Percentiles rank a stretch among this genome's conserved stretches.
Evolutionary conservation across 2,888 invertebrate genomes (phyloP).

Genomic region (Lypha dubia): DNA sequence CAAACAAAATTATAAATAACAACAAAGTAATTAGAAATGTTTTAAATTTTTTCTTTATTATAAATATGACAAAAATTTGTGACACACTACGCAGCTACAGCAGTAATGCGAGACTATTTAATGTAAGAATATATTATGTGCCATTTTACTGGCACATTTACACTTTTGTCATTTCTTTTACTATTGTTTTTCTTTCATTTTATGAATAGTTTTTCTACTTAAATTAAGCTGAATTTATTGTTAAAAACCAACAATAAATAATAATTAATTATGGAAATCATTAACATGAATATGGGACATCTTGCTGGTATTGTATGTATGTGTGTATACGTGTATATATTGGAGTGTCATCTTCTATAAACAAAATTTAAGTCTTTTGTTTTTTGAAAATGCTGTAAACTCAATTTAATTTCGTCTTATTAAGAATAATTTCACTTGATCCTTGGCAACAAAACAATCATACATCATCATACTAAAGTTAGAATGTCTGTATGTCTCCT

Average conservation of each 20-base stretch:
- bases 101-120: too few species aligned
- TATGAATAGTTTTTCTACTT: background rate
- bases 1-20: constrained; percentile 31
- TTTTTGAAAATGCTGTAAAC: too few species aligned
- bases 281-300: too few species aligned
- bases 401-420: too few species aligned
- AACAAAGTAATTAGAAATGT: constrained; percentile 53
- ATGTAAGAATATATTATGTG: too few species aligned
- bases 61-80: constrained; percentile 13
- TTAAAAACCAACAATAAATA: background rate
- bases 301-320: too few species aligned
- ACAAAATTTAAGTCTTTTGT: too few species aligned
- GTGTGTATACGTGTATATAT: too few species aligned
- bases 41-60: constrained; percentile 28
- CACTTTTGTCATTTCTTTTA: background rate
- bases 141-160: background rate
- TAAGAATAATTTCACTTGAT: background rate
- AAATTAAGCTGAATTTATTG: background rate
- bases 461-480: background rate
- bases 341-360: too few species aligned
- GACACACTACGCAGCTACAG: background rate
- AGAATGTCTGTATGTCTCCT: background rate
- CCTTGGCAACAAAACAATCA: constrained; percentile 1
- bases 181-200: background rate
- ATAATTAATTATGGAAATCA: too few species aligned